Evolutionary conservation across 2,113 vertebrate genomes (phyloP), one percentile per base, ranked within the genome.

Genomic region (Megaleporinus macrocephalus): DNA sequence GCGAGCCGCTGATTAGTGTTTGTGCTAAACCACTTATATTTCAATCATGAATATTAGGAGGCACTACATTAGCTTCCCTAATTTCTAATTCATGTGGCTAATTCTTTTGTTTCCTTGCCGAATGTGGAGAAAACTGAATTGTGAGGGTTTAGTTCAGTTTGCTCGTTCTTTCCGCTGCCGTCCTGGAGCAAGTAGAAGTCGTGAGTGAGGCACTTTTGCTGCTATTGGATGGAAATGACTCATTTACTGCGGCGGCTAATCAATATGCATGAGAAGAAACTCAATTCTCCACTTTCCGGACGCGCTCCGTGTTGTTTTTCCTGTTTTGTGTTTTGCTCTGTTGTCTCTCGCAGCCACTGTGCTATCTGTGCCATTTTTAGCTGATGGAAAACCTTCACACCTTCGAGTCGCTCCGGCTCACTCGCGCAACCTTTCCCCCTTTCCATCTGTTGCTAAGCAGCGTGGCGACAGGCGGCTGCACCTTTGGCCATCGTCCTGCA

Each of bases 1-100:
- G 22, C 65, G 76, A 65, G 29, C 26, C 22, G 27, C 49, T 78
- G 76, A 71, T 74, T 76, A 26, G 22, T 83, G n/a, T 65, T 70
- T 74, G 69, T 59, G 44, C 41, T 49, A 51, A 66, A 12, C 51
- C 61, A 66, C 44, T 78, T 78, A 16, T 5, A 65, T 78, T 78
- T 65, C 76, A 66, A 78, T 78, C 61, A 78, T 13, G 6, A 36
- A 22, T 63, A 29, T 68, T 78, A 78, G 47, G 62, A 68, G 44
- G 49, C 24, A 33, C 26, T 29, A 51, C 24, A 78, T 70, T 44
- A 51, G 44, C 57, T 27, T 27, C 66, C 66, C 26, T 66, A 29
- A 66, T 65, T 44, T 9, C 10, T 44, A 44, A 44, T 44, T 44
- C 41, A 44, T 44, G 5, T 11, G 41, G n/a, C n/a, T n/a, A 44